Evolutionary conservation across 2,797 vertebrate genomes (phyloP), one percentile per base, ranked within the genome.

Genomic region (Argya squamiceps): DNA sequence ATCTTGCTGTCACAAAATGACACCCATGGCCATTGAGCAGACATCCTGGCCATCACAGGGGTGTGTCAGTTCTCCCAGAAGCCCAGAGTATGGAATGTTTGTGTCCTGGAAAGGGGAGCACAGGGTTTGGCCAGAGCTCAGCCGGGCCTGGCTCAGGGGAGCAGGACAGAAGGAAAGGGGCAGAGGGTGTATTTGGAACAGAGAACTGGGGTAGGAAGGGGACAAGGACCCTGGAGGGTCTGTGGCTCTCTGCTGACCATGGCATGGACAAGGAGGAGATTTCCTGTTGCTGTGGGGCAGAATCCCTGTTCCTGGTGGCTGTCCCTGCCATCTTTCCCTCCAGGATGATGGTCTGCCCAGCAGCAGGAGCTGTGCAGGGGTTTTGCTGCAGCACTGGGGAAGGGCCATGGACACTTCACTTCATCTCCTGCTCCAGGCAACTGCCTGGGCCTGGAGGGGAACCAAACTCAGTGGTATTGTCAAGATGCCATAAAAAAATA

Each of bases 361-460:
- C 43, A 44, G 43, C 43, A 44, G 43, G 43, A 21, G 43, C 43
- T 44, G 19, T 44, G 56, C 21, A 7, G 23, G 55, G 68, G 14
- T 9, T 77, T 63, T 80, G 39, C 56, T 67, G 70, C 0, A 74
- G 91, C 82, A 30, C 68, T 12, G 53, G 55, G 15, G 43, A 92
- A 64, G 41, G 37, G 55, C 64, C 37, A 5, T 0, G 0, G 50
- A 26, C 55, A 18, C n/a, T 62, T 32, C 2, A 2, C 60, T 62
- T 22, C 71, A 22, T 12, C 87, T 82, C 30, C 64, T 93, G 88
- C 92, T 85, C 71, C 55, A 67, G 81, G 90, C 82, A 89, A 55
- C 24, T 49, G 59, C 76, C 90, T 34, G 26, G 84, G 88, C 85
- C 85, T 88, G 39, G 34, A 77, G 83, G 88, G 88, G 50, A 88